Evolutionary conservation across 2,888 invertebrate species (phyloP), one percentile per base, ranked within the genome.

Genomic region (Chrysolina oricalcia): DNA sequence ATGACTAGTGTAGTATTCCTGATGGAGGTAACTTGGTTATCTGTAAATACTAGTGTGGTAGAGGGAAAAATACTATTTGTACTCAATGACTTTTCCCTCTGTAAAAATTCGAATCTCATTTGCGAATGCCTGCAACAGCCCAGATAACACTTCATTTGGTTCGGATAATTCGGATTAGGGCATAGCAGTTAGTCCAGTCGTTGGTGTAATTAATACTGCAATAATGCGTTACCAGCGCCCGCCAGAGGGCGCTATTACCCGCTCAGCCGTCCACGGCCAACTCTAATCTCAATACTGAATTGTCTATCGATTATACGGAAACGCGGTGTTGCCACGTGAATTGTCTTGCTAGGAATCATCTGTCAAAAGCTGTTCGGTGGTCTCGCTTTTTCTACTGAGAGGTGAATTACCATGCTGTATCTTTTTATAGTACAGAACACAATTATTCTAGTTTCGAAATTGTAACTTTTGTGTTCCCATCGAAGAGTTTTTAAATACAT

Each of bases 191-290:
- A 83, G 83, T 83, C 84, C 85, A 82, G 82, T 83, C 84, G 83
- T 86, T 84, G 83, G 81, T 82, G 82, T 85, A 85, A 86, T 86
- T 86, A 86, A 85, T 84, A 85, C 81, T 80, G 81, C 83, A 81
- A 77, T 82, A 80, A 81, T 75, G 82, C 80, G 77, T 79, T 79
- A 78, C 70, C 76, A 70, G 74, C 63, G 76, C 69, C 80, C 79
- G 80, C 81, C 75, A 74, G 82, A 74, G 81, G 83, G 82, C 75
- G 78, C 70, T 80, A 81, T 80, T 83, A 83, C 81, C 78, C 81
- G 76, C 78, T 78, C 75, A 78, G 79, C 78, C 81, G 78, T 80
- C 81, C 80, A 79, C 74, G 73, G 78, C 50, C 68, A 66, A 69
- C 77, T 78, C 73, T 82, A 80, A 81, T 82, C 81, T 79, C 70